A percentile compares a stretch with the other conserved stretches of the same genome.
These are phyloP conservation scores for Microcebus jonahi DNA, from an alignment of 2,113 vertebrate genomes.

Conservation along the genomic window DNA sequence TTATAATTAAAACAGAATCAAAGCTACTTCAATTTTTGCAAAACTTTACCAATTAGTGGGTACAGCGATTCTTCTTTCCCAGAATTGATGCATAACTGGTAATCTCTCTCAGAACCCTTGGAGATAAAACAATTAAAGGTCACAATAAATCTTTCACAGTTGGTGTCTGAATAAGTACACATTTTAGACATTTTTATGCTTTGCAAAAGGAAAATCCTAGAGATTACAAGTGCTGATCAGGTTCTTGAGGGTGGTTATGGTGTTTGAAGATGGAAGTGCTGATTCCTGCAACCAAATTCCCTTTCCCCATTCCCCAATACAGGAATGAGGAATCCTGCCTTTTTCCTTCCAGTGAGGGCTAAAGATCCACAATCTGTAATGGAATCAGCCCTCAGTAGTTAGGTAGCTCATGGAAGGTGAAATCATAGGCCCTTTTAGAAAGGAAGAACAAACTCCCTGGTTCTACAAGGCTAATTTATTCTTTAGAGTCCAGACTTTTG, in stretches of 20 bases:
- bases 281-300: not conserved
- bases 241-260: not conserved
- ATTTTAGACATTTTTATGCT: not conserved
- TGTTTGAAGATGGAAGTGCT: not conserved
- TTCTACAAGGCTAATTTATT: slow-evolving; percentile 2
- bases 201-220: not conserved
- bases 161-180: not conserved
- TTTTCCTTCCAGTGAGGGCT: not conserved
- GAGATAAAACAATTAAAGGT: slow-evolving; percentile 68
- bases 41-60: slow-evolving; percentile 94
- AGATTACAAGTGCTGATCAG: not conserved
- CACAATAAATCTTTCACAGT: slow-evolving; percentile 13
- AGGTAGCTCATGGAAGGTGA: not conserved
- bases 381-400: not conserved
- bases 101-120: slow-evolving; percentile 94
- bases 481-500: not conserved
- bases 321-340: not conserved
- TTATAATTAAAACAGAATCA: not conserved
- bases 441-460: not conserved
- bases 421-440: not conserved
- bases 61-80: slow-evolving; percentile 95
- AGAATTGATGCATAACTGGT: slow-evolving; percentile 96
- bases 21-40: slow-evolving; percentile 25
- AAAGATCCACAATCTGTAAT: not conserved
- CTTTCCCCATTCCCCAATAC: not conserved